A percentile compares a stretch with the other conserved stretches of the same genome.
Conservation (phyloP, 1,140 invertebrate species). For the Gonioctena quinquepunctata region DNA sequence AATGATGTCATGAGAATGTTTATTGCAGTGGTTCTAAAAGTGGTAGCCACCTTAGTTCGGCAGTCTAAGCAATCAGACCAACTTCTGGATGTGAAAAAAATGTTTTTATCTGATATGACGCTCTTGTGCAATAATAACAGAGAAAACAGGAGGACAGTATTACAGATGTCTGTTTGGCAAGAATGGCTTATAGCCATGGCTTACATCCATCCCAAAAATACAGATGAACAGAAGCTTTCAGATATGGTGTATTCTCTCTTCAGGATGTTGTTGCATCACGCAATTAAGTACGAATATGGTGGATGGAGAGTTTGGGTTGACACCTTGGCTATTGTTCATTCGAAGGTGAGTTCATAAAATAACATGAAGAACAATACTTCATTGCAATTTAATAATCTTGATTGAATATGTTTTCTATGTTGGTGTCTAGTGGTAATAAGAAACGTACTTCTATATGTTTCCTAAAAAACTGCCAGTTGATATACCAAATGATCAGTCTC, state of each 20-base stretch:
- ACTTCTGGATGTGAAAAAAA: slow-evolving; percentile 90
- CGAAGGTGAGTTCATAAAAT: slow-evolving; percentile 81
- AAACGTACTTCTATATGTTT: too few relatives aligned
- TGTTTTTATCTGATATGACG: slow-evolving; percentile 97
- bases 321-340: slow-evolving; percentile 98
- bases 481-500: too few relatives aligned
- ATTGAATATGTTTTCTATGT: too few relatives aligned
- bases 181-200: slow-evolving; percentile 99
- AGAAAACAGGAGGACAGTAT: slow-evolving; percentile 93
- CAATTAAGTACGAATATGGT: slow-evolving; percentile 99
- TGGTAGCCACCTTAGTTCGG: slow-evolving; percentile 93
- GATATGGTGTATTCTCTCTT: slow-evolving; percentile 99
- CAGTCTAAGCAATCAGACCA: slow-evolving; percentile 94
- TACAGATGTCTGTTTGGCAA: slow-evolving; percentile 99
- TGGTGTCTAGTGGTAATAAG: too few relatives aligned
- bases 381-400: too few relatives aligned
- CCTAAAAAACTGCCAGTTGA: too few relatives aligned
- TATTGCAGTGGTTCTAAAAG: slow-evolving; percentile 93
- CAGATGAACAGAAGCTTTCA: slow-evolving; percentile 94
- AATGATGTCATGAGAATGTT: background rate
- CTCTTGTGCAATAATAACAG: slow-evolving; percentile 95
- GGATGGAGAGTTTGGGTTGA: slow-evolving; percentile 99
- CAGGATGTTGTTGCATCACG: slow-evolving; percentile 96
- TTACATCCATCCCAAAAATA: slow-evolving; percentile 94
- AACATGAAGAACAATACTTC: too few relatives aligned